Percentiles rank a stretch among this genome's conserved stretches.
Conservation (phyloP, 1,140 invertebrate genomes). For the Drosophila yakuba region DNA sequence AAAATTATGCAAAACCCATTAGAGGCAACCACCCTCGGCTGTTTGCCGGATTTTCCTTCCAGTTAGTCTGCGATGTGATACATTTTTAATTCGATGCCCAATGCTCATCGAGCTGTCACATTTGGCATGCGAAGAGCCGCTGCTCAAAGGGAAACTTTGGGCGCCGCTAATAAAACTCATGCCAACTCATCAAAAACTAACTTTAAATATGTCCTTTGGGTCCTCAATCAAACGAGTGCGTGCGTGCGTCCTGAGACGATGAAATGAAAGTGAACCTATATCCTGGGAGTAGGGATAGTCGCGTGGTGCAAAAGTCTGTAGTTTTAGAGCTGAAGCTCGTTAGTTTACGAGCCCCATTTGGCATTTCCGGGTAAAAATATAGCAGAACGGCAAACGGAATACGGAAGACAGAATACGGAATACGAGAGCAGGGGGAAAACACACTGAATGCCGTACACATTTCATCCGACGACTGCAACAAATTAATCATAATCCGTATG, state of each 20-base stretch:
- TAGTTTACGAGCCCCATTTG: conserved; percentile 9
- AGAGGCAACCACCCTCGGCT: conserved; percentile 30
- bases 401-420: conserved; percentile 19
- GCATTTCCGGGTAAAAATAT: conserved; percentile 7
- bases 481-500: conserved; percentile 48
- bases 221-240: conserved; percentile 55
- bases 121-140: conserved; percentile 39
- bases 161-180: conserved; percentile 77
- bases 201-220: conserved; percentile 75
- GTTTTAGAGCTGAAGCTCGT: conserved; percentile 22
- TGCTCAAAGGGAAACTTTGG: conserved; percentile 49
- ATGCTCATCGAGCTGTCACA: conserved; percentile 41
- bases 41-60: conserved; percentile 12
- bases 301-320: conserved; percentile 41
- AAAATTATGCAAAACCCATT: conserved; percentile 67
- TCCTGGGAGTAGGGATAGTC: conserved; percentile 16
- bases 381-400: conserved; percentile 11
- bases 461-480: conserved; percentile 30
- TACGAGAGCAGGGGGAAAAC: conserved; percentile 5
- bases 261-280: conserved; percentile 49
- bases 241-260: conserved; percentile 49
- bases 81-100: conserved; percentile 64
- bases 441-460: conserved; percentile 11
- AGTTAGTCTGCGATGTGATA: conserved; percentile 32
- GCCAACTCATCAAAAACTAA: conserved; percentile 80